Base-by-base conservation (phyloP, 2,888 invertebrate species). In the Gastracanthus pulcherrimus region DNA sequence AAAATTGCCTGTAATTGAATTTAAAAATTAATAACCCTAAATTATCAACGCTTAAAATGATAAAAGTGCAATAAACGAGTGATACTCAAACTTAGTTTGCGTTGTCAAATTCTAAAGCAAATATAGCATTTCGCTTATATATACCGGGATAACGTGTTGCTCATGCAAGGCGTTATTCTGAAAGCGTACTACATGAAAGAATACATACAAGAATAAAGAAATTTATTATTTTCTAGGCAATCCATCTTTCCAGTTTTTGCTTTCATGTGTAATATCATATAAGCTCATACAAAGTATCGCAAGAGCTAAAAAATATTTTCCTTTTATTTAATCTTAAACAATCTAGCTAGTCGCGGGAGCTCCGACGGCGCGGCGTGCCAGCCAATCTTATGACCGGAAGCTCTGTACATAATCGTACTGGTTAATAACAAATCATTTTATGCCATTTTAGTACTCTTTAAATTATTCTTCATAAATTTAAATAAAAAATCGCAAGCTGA, bases 371-470 rank as follows among this genome's bases (percentile, higher is more conserved):
- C 58, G 4, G 29, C 58, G 62, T n/a, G 31, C 34, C 13, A 38
- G 38, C 38, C 3, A 13, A 7, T 13, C 16, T 41, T 13, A 16
- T 41, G n/a, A n/a, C 34, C 62, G 34, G 62, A 19, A 62, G 36
- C 6, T 16, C 45, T 19, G 58, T 67, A 67, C 19, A 31, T 69
- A 69, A 76, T 45, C 67, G 36, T 76, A 67, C 76, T 29, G 64
- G 66, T 55, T 74, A 72, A 72, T 74, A 74, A 62, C 19, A 45
- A 34, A 29, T 45, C 45, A 48, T 31, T n/a, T n/a, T n/a, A n/a
- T n/a, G n/a, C n/a, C n/a, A n/a, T n/a, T n/a, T n/a, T n/a, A n/a
- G n/a, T n/a, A n/a, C n/a, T n/a, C n/a, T n/a, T n/a, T n/a, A n/a
- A n/a, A n/a, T n/a, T n/a, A n/a, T n/a, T n/a, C n/a, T n/a, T n/a